A percentile compares a stretch with the other conserved stretches of the same genome.
Conservation (phyloP, 2,888 invertebrate species). For the Druceiella hillmani region DNA sequence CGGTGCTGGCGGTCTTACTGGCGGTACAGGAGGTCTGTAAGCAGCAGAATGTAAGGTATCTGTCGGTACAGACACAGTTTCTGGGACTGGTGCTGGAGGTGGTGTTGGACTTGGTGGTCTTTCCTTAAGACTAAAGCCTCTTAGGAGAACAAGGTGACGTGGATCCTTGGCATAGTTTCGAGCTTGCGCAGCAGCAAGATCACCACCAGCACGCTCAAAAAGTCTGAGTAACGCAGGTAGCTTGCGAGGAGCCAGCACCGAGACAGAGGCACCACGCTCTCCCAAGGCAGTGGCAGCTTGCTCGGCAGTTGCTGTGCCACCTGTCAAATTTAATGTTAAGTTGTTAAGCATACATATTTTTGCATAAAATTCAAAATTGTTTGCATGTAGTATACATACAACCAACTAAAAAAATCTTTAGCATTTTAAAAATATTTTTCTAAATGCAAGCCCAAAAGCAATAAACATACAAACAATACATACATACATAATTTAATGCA, state of each 20-base stretch:
- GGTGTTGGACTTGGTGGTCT: conserved; percentile 60
- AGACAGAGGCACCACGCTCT: conserved; percentile 81
- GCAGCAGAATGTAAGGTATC: conserved; percentile 17
- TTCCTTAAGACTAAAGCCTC: conserved; percentile 67
- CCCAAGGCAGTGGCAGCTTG: conserved; percentile 72
- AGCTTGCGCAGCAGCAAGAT: conserved; percentile 68
- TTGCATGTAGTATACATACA: no score
- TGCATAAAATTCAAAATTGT: no score
- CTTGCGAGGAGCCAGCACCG: conserved; percentile 84
- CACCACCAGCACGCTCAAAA: conserved; percentile 88
- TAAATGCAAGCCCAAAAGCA: no score
- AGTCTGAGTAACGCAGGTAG: conserved; percentile 80
- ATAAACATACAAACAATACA: no score
- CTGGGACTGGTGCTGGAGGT: conserved; percentile 40
- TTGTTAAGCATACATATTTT: no score
- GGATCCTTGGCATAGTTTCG: conserved; percentile 91
- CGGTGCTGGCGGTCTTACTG: conserved; percentile 39
- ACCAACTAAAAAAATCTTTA: no score
- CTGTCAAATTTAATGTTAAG: no score
- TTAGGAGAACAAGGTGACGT: conserved; percentile 71
- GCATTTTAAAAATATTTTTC: no score
- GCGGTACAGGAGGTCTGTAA: conserved; percentile 10
- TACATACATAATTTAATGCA: no score
- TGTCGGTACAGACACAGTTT: conserved; percentile 16
- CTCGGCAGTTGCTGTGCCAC: conserved; percentile 58